Base-by-base conservation (phyloP, 2,797 vertebrate genomes). In the Sebastes alutus region DNA sequence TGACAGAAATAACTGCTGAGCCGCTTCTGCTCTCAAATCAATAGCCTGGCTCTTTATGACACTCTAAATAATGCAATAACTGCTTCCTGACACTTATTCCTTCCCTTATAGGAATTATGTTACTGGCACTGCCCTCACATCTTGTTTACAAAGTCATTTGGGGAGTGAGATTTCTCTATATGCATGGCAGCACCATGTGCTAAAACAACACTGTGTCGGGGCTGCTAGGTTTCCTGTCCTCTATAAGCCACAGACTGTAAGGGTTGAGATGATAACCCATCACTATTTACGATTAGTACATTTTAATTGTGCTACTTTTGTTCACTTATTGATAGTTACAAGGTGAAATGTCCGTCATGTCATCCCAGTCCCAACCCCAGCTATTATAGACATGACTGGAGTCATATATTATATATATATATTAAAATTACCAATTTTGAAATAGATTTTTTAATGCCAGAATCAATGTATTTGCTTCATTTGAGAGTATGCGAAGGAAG, bases 41-140 rank as follows among this genome's bases (percentile, higher is more conserved):
- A 96, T 96, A 94, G 93, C 82, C 88, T 78, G 86, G 82, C 79
- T 91, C 90, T 95, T 95, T 94, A 95, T 92, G 88, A 90, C 64
- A 33, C 93, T 91, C 90, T 95, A 95, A 96, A 95, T 95, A 95
- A 95, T 87, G 85, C 89, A 93, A 90, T 94, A 95, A 94, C 92
- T 91, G 91, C 91, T 81, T 84, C 88, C 89, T 92, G 94, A 95
- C 94, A 93, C 94, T 94, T 93, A 92, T 91, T 92, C 74, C 89
- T 62, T 72, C 27, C 59, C 29, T 52, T 86, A 72, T 82, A 84
- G 67, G 70, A 92, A 92, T 93, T 68, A 93, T 94, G 91, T 90
- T 92, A 77, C 87, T 80, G 73, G 67, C 76, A 72, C 77, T 86
- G 85, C 86, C 87, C 91, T 94, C 91, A 90, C 91, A 92, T 94